These are phyloP conservation scores for Seriola aureovittata DNA, from an alignment of 2,113 vertebrate genomes.

Conservation along the genomic window DNA sequence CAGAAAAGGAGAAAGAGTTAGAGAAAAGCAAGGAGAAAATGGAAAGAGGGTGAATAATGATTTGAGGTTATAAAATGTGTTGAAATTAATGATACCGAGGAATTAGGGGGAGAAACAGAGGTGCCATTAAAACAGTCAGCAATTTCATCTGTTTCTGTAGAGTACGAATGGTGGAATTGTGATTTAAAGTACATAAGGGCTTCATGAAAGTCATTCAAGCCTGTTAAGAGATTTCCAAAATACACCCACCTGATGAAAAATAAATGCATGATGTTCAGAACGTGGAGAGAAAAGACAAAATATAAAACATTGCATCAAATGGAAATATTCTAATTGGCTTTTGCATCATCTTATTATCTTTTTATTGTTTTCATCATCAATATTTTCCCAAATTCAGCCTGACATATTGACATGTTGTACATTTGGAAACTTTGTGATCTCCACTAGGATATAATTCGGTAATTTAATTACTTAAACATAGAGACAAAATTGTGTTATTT, in stretches of 20 bases:
- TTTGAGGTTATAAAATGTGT: slow-evolving; percentile 11
- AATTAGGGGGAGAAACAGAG: slow-evolving; percentile 9
- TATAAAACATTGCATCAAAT: no score
- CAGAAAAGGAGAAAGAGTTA: neutral
- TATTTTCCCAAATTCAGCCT: no score
- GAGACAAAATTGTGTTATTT: no score
- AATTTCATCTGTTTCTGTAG: neutral
- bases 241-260: neutral
- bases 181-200: neutral
- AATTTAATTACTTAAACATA: no score
- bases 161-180: neutral
- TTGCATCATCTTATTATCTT: no score
- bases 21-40: neutral
- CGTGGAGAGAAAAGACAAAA: neutral
- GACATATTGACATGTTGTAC: no score
- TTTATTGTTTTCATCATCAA: neutral
- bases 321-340: no score
- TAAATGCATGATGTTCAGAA: neutral
- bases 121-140: slow-evolving; percentile 17
- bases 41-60: neutral
- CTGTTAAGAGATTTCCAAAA: neutral
- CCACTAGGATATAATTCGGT: no score
- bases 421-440: no score
- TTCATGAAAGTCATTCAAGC: neutral
- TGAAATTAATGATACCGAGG: slow-evolving; percentile 9